Base-by-base conservation (phyloP, 1,140 invertebrate genomes). In the Hyphantria cunea region DNA sequence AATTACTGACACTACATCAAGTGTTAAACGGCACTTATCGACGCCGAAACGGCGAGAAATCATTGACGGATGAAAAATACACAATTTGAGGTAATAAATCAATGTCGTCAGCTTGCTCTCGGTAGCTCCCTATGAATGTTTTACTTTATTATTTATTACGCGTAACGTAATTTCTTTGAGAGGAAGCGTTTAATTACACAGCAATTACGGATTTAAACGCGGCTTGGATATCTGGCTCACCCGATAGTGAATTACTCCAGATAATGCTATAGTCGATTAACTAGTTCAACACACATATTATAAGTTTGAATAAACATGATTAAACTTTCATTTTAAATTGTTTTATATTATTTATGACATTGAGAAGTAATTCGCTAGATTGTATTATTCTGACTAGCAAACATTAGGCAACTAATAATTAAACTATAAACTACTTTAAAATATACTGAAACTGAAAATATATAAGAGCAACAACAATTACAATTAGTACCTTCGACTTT, bases 1-100 rank as follows among this genome's bases (percentile, higher is more conserved):
- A 89, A 89, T 90, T 90, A 90, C 79, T 70, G 81, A 89, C 86
- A 90, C 87, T 89, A 90, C 71, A 90, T 90, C 87, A 90, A 89
- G 87, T 90, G 87, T 82, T 89, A 90, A 90, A 86, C 82, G 84
- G 78, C 82, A 85, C 80, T 86, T 87, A 87, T 84, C 79, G 81
- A 80, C 79, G 80, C 82, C 82, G 81, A 86, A 85, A 86, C 74
- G 74, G 72, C 80, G 76, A 79, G 78, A 70, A 77, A 80, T 79
- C 78, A 77, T 76, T 80, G 75, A 76, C 72, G 1, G 76, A 80
- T 82, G 82, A 86, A 89, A 90, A 90, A 86, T 89, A 89, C 86
- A 90, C 86, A 90, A 90, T 90, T 90, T 90, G 77, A 76, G 78
- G 72, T 59, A 41, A 87, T 90, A 89, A 89, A 90, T 90, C 87